Percentiles rank a stretch among this genome's conserved stretches.
These are phyloP conservation scores for Liolophura sinensis DNA, from an alignment of 1,140 invertebrate species.

Conservation along the genomic window DNA sequence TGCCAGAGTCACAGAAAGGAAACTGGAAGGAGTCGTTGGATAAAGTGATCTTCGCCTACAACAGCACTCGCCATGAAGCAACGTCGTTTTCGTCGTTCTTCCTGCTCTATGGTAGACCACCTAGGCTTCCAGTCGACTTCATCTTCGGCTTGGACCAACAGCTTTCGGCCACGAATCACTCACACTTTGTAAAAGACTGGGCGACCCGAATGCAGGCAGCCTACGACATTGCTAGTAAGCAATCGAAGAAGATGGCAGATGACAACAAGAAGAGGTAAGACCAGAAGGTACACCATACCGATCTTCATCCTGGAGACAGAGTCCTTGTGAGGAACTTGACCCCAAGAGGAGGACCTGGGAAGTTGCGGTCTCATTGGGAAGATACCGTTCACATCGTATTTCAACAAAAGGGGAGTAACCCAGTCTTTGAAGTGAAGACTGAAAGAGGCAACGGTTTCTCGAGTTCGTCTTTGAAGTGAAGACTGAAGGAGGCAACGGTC, in stretches of 20 bases:
- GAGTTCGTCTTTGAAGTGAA: too few species aligned
- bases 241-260: background rate
- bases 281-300: background rate
- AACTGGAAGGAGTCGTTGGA: conserved; percentile 1
- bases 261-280: conserved; percentile 9
- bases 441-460: too few species aligned
- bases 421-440: too few species aligned
- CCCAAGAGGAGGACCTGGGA: conserved; percentile 8
- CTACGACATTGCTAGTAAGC: conserved; percentile 12
- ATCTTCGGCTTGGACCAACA: conserved; percentile 9
- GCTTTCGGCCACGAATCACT: too few species aligned
- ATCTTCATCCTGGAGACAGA: conserved; percentile 13
- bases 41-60: conserved; percentile 11
- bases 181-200: conserved; percentile 6
- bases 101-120: conserved; percentile 14
- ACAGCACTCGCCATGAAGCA: conserved; percentile 12
- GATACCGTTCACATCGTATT: conserved; percentile 3
- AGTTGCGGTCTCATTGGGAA: conserved; percentile 4
- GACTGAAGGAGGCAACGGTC: conserved; percentile 8
- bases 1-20: conserved; percentile 7
- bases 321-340: conserved; percentile 15
- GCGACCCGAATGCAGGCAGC: conserved; percentile 3
- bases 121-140: conserved; percentile 14
- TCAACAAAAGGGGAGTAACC: too few species aligned
- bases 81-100: conserved; percentile 16